These are phyloP conservation scores for Misgurnus mizolepis DNA, from an alignment of 2,113 vertebrate genomes.

Conservation along the genomic window DNA sequence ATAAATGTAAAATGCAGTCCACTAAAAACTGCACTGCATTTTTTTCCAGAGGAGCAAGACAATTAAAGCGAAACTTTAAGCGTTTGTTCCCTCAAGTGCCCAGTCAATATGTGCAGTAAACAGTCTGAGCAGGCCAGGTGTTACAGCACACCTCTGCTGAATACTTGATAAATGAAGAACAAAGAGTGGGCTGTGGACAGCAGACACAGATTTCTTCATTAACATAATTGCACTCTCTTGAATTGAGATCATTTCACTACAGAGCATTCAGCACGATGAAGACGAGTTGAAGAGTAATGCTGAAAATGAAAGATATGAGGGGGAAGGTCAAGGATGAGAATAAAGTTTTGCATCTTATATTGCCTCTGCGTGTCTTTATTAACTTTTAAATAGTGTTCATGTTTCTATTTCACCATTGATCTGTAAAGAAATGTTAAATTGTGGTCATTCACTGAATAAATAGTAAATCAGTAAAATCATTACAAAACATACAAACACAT, in stretches of 20 bases:
- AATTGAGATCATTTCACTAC: neutral
- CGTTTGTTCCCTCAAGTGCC: constrained; percentile 1
- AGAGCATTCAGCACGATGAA: neutral
- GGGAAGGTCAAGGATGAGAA: too few relatives aligned
- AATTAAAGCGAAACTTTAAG: constrained; percentile 24
- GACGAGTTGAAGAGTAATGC: neutral
- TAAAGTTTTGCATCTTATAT: too few relatives aligned
- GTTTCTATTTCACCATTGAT: too few relatives aligned
- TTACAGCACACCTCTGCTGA: neutral
- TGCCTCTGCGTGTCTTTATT: too few relatives aligned
- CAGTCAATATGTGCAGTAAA: constrained; percentile 27
- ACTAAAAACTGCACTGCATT: neutral
- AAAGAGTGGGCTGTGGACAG: neutral
- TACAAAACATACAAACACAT: too few relatives aligned
- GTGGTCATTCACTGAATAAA: neutral
- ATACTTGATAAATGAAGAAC: neutral
- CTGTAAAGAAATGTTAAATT: too few relatives aligned
- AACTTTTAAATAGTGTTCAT: too few relatives aligned
- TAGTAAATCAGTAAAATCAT: too few relatives aligned
- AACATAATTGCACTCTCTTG: constrained; percentile 21
- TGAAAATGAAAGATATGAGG: too few relatives aligned
- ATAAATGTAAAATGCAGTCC: neutral
- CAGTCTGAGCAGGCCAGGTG: neutral
- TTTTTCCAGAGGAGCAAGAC: constrained; percentile 7
- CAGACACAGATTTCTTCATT: constrained; percentile 2